Evolutionary conservation across 37 sponge, comb jelly and placozoan genomes (phyloP).

Genomic region (Chondrilla cf. caribensis): DNA sequence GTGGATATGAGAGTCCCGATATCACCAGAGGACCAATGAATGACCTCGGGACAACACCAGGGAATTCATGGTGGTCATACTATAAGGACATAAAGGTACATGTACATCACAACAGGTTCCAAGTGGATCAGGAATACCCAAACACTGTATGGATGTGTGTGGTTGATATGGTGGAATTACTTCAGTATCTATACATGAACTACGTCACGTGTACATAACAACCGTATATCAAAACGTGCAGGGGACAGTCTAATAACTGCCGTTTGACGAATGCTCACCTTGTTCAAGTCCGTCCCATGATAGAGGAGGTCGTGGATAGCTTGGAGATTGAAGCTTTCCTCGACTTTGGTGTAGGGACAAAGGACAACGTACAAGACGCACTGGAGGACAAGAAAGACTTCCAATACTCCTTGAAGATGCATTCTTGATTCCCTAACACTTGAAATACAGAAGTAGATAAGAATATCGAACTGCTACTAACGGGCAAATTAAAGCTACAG

Average conservation of each 20-base stretch:
- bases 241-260: too few relatives aligned
- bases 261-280: constrained; percentile 67
- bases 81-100: too few relatives aligned
- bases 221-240: too few relatives aligned
- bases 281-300: constrained; percentile 65
- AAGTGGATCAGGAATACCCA: too few relatives aligned
- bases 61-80: constrained; percentile 92
- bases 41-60: constrained; percentile 90
- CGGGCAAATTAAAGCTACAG: too few relatives aligned
- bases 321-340: constrained; percentile 99
- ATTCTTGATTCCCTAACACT: too few relatives aligned
- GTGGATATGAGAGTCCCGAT: constrained; percentile 46
- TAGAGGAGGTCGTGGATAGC: constrained; percentile 94
- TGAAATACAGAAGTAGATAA: too few relatives aligned
- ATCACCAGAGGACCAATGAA: constrained; percentile 83
- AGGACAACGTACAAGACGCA: constrained; percentile 52
- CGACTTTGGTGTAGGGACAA: constrained; percentile 96
- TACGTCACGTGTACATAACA: too few relatives aligned
- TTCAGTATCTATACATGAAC: background rate
- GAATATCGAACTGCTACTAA: too few relatives aligned
- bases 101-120: too few relatives aligned
- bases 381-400: constrained; percentile 24
- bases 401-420: background rate
- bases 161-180: background rate
- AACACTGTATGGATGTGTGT: too few relatives aligned